Conservation (phyloP, 2,888 invertebrate genomes). For the Dysmachus trigonus region DNA sequence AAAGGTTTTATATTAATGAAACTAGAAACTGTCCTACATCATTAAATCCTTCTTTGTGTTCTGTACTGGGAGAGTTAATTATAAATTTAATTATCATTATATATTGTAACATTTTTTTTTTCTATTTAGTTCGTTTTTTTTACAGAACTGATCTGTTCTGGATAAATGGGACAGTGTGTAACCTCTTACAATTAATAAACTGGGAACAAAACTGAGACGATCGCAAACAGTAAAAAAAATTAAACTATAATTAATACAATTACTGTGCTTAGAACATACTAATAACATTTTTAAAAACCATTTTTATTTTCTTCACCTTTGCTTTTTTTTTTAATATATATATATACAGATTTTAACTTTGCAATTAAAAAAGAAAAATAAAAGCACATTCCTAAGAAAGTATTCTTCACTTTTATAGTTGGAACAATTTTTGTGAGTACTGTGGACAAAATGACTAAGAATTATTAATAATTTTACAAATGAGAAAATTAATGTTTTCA, state of each 20-base stretch:
- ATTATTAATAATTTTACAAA: not conserved
- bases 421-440: not conserved
- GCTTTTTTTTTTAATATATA: not conserved
- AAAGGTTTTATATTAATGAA: not conserved
- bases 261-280: not conserved
- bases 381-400: not conserved
- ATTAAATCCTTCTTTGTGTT: not conserved
- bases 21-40: not conserved
- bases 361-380: not conserved
- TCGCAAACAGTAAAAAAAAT: not conserved
- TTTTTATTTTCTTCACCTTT: too few species aligned
- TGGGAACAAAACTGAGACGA: not conserved
- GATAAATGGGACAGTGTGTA: not conserved
- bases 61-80: not conserved
- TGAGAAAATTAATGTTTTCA: too few species aligned
- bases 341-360: not conserved
- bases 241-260: not conserved
- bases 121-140: too few species aligned
- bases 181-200: not conserved
- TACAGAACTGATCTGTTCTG: too few species aligned
- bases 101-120: not conserved
- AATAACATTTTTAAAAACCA: not conserved
- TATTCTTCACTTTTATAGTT: not conserved
- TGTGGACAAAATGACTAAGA: not conserved
- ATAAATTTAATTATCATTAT: not conserved